These are phyloP conservation scores for Girardinus metallicus DNA, from an alignment of 2,797 vertebrate species.

Conservation along the genomic window DNA sequence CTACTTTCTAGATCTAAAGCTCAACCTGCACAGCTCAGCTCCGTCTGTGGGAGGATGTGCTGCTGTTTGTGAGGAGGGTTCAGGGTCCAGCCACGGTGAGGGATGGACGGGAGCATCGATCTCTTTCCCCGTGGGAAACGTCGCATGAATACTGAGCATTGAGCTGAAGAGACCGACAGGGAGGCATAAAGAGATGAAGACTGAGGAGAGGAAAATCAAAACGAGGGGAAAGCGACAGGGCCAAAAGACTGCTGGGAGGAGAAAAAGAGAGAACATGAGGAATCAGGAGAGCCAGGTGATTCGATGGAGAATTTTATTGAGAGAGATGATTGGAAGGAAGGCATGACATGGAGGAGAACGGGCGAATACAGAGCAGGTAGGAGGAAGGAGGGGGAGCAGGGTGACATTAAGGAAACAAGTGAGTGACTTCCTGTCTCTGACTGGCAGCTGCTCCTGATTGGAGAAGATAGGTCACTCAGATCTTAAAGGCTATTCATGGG, in stretches of 20 bases:
- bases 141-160: conserved; percentile 60
- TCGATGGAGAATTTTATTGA: conserved; percentile 45
- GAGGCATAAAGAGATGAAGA: conserved; percentile 12
- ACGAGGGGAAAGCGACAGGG: conserved; percentile 39
- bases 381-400: conserved; percentile 1
- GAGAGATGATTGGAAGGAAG: conserved; percentile 31
- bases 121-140: conserved; percentile 43
- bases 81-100: conserved; percentile 43
- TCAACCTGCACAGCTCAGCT: not conserved
- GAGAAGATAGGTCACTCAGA: conserved; percentile 47
- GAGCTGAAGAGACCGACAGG: conserved; percentile 20
- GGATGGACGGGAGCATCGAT: conserved; percentile 68
- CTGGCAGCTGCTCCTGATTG: conserved; percentile 37
- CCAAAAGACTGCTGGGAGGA: conserved; percentile 24
- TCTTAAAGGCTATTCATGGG: conserved; percentile 22
- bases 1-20: conserved; percentile 14
- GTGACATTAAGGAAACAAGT: not conserved
- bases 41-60: conserved; percentile 30
- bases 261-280: conserved; percentile 26
- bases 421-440: not conserved
- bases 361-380: conserved; percentile 53
- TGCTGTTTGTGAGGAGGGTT: conserved; percentile 37
- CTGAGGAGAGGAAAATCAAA: conserved; percentile 29
- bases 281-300: conserved; percentile 35
- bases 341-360: conserved; percentile 19